Percentiles rank a stretch among this genome's conserved stretches.
phyloP scores from a whole-genome alignment of 2,888 invertebrate species.

The Phengaris arion region DNA sequence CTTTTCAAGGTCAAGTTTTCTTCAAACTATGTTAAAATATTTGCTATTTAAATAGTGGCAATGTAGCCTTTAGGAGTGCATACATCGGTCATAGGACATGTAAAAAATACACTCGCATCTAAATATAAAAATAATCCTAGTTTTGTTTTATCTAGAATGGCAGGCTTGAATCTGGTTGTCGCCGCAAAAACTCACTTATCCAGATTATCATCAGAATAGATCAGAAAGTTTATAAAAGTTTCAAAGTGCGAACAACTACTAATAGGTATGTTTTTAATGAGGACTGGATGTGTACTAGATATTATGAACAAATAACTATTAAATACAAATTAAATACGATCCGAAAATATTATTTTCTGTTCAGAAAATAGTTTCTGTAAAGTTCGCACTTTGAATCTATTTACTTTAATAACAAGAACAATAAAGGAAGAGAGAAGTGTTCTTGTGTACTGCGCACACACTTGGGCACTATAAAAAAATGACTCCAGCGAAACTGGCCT shows the following conservation, averaged over 20 bases:
- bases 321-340: no score
- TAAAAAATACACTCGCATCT: not conserved
- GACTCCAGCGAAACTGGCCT: no score
- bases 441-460: no score
- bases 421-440: no score
- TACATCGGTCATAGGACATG: not conserved
- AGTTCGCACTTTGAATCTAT: no score
- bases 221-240: constrained; percentile 10
- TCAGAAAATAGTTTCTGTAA: no score
- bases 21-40: no score
- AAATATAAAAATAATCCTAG: constrained; percentile 9
- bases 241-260: not conserved
- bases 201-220: not conserved
- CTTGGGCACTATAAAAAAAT: no score
- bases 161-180: not conserved
- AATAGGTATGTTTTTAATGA: not conserved
- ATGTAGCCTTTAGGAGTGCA: not conserved
- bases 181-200: not conserved
- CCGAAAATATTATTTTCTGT: no score
- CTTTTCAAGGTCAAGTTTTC: no score
- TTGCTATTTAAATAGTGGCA: no score
- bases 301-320: not conserved
- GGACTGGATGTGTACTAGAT: not conserved
- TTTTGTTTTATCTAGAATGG: not conserved
- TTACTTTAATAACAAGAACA: no score